Conservation (phyloP, 2,888 invertebrate genomes). For the Sylvicola cinctus region DNA sequence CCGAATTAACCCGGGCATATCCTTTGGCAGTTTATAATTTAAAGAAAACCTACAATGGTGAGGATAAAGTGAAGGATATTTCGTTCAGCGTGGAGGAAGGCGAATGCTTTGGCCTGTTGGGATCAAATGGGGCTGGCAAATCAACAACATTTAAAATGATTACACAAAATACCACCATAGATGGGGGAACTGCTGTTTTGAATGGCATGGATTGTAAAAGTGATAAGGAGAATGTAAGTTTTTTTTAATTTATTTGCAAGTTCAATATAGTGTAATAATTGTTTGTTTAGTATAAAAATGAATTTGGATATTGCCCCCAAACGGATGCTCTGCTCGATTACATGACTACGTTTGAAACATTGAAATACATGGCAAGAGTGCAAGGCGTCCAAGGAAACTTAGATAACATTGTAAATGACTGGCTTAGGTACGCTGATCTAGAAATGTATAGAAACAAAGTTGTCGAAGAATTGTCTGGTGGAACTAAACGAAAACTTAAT, state of each 20-base stretch:
- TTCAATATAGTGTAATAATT: conserved; percentile 5
- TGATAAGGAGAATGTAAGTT: conserved; percentile 7
- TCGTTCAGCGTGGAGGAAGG: conserved; percentile 41
- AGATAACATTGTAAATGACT: conserved; percentile 28
- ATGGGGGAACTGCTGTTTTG: conserved; percentile 27
- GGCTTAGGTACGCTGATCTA: conserved; percentile 29
- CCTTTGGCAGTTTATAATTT: conserved; percentile 35
- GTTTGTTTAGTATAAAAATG: conserved; percentile 37
- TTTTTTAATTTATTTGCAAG: not conserved
- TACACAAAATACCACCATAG: conserved; percentile 39
- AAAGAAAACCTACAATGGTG: conserved; percentile 34
- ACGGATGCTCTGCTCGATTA: conserved; percentile 59
- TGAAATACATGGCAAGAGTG: conserved; percentile 47
- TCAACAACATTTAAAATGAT: conserved; percentile 71
- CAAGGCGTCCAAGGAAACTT: conserved; percentile 38
- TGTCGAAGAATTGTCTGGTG: conserved; percentile 37
- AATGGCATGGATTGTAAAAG: conserved; percentile 20
- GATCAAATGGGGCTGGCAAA: conserved; percentile 77
- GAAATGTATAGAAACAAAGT: conserved; percentile 15
- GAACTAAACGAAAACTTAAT: conserved; percentile 50
- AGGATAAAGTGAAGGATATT: conserved; percentile 39
- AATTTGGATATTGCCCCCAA: conserved; percentile 83
- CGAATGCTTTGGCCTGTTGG: conserved; percentile 66
- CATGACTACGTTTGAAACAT: conserved; percentile 53
- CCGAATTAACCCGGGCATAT: conserved; percentile 13